Percentiles rank a stretch among this genome's conserved stretches.
Evolutionary conservation across 37 sponge, comb jelly and placozoan species (phyloP).

Genomic region (Lycopodina hypogea): DNA sequence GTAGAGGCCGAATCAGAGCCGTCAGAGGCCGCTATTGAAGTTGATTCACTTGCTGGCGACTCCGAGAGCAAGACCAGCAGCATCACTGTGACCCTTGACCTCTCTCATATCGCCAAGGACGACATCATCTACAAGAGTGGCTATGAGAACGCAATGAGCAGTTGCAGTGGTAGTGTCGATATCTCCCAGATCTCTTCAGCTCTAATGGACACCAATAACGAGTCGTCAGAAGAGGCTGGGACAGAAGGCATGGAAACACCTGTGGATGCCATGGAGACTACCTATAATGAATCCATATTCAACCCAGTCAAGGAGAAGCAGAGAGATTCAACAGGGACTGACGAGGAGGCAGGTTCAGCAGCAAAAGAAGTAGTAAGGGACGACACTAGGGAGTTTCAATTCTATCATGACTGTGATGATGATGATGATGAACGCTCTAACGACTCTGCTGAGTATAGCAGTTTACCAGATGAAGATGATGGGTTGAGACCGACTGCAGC

Average conservation of each 20-base stretch:
- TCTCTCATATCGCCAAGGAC: slow-evolving; percentile 13
- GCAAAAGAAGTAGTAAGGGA: neutral
- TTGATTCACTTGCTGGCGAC: neutral
- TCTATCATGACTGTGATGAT: neutral
- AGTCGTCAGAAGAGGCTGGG: slow-evolving; percentile 5
- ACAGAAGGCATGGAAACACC: slow-evolving; percentile 22
- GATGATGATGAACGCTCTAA: slow-evolving; percentile 1
- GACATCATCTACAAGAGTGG: neutral
- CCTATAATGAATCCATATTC: neutral
- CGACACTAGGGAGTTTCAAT: neutral
- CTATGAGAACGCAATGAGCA: neutral
- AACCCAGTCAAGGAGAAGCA: neutral
- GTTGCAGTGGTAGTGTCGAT: neutral
- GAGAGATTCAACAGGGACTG: neutral
- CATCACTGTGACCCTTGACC: slow-evolving; percentile 13
- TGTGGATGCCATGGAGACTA: slow-evolving; percentile 15
- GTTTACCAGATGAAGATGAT: slow-evolving; percentile 10
- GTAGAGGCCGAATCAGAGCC: neutral
- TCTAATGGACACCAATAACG: neutral
- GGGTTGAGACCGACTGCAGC: neutral
- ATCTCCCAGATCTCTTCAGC: neutral
- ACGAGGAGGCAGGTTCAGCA: neutral
- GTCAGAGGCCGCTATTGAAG: neutral
- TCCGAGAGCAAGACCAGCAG: slow-evolving; percentile 7
- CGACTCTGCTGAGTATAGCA: slow-evolving; percentile 36